Evolutionary conservation across 2,113 vertebrate genomes (phyloP).

Genomic region (Enhydra lutris): DNA sequence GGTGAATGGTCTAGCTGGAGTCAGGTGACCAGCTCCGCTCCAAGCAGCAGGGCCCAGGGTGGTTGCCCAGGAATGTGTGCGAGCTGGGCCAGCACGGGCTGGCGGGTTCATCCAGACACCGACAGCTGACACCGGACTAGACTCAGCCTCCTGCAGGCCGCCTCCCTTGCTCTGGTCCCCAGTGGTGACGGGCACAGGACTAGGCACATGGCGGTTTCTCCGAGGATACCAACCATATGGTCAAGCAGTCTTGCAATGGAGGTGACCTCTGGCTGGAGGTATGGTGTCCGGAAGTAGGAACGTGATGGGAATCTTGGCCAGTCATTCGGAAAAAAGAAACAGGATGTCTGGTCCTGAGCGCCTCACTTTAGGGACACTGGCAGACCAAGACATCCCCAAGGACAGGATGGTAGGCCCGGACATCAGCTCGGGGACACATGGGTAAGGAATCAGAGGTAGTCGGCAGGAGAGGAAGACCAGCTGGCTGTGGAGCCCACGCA

Average conservation of each 20-base stretch:
- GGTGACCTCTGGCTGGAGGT: not conserved
- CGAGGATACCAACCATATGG: rapidly evolving
- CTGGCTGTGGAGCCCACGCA: not conserved
- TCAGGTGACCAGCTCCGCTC: not conserved
- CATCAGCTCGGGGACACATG: rapidly evolving
- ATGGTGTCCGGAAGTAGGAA: not conserved
- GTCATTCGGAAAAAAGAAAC: not conserved
- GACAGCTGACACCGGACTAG: not conserved
- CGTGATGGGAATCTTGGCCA: rapidly evolving
- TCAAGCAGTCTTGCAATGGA: rapidly evolving
- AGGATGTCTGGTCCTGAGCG: not conserved
- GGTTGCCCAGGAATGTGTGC: rapidly evolving
- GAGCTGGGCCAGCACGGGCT: not conserved
- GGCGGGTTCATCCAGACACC: not conserved
- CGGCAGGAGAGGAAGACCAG: not conserved
- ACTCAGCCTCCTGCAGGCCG: rapidly evolving
- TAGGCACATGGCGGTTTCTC: rapidly evolving
- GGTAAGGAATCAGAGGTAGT: not conserved
- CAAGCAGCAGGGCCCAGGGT: not conserved
- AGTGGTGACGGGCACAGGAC: rapidly evolving
- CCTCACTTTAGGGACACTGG: not conserved
- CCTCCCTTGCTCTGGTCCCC: rapidly evolving
- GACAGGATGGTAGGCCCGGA: not conserved
- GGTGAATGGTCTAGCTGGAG: too few species aligned
- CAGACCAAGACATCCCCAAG: too few species aligned